Conservation (phyloP, 1,140 invertebrate species). For the Olivierus martensii region DNA sequence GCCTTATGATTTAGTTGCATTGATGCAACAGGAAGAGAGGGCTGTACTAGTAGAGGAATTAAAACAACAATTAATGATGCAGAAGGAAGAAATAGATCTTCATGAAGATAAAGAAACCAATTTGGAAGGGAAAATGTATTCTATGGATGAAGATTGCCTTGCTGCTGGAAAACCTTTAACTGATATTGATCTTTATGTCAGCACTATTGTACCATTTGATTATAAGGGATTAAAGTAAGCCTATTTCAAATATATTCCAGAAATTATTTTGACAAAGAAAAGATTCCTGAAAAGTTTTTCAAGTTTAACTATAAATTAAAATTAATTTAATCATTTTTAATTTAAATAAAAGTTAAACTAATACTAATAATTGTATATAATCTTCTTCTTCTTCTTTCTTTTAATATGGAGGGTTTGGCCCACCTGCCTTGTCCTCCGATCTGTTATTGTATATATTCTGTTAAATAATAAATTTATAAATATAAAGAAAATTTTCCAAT, state of each 20-base stretch:
- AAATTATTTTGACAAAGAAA: too few species aligned
- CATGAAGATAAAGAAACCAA: slow-evolving; percentile 33
- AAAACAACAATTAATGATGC: slow-evolving; percentile 45
- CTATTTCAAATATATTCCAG: not conserved
- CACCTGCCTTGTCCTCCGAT: too few species aligned
- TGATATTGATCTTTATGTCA: slow-evolving; percentile 54
- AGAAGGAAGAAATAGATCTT: slow-evolving; percentile 47
- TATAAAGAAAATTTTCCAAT: too few species aligned
- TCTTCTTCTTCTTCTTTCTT: too few species aligned
- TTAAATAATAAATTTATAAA: too few species aligned
- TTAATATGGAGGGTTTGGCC: too few species aligned
- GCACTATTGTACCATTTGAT: slow-evolving; percentile 36
- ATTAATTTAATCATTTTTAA: too few species aligned
- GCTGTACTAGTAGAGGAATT: slow-evolving; percentile 46
- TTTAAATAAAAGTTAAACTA: too few species aligned
- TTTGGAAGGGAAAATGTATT: slow-evolving; percentile 45
- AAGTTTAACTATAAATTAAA: too few species aligned
- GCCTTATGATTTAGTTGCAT: slow-evolving; percentile 61
- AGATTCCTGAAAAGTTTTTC: too few species aligned
- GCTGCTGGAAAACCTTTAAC: slow-evolving; percentile 44
- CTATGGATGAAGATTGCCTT: slow-evolving; percentile 50
- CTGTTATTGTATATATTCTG: too few species aligned
- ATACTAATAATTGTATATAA: too few species aligned
- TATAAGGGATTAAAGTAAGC: slow-evolving; percentile 32
- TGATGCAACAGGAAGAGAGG: slow-evolving; percentile 64